These are phyloP conservation scores for Macroglossus sobrinus DNA, from an alignment of 2,113 vertebrate species.

Conservation along the genomic window DNA sequence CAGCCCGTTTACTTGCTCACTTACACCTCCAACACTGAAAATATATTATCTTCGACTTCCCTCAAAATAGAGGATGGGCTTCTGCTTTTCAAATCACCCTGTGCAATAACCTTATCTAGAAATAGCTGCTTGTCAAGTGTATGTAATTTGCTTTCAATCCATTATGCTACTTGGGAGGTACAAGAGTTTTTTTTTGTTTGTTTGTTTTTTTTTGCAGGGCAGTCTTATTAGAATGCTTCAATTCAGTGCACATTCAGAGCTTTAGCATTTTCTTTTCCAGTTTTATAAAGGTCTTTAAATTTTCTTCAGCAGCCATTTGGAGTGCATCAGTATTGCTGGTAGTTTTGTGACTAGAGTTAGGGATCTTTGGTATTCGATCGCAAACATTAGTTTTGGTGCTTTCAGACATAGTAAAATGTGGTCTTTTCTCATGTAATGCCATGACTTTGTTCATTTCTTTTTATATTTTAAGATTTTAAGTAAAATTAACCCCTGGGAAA, in stretches of 20 bases:
- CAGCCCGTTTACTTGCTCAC: not conserved
- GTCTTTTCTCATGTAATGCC: not conserved
- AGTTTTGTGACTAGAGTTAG: not conserved
- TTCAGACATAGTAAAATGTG: not conserved
- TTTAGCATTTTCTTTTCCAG: not conserved
- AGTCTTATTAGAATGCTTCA: not conserved
- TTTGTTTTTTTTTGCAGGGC: not conserved
- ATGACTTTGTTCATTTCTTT: not conserved
- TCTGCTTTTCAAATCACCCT: not conserved
- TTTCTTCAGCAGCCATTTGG: not conserved
- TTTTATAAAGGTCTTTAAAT: not conserved
- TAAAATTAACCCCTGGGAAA: not conserved
- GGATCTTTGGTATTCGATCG: not conserved
- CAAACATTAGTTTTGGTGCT: not conserved
- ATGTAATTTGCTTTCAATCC: not conserved
- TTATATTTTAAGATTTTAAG: not conserved
- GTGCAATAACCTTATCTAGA: not conserved
- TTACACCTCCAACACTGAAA: not conserved
- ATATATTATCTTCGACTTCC: not conserved
- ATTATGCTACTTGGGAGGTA: not conserved
- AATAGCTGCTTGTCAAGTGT: not conserved
- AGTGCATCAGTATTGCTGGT: not conserved
- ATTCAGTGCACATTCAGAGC: rapidly evolving
- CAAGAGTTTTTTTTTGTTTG: not conserved
- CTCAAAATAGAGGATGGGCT: not conserved